Percentiles rank a stretch among this genome's conserved stretches.
Evolutionary conservation across 1,140 invertebrate genomes (phyloP).

Genomic region (Drosophila oshimai): DNA sequence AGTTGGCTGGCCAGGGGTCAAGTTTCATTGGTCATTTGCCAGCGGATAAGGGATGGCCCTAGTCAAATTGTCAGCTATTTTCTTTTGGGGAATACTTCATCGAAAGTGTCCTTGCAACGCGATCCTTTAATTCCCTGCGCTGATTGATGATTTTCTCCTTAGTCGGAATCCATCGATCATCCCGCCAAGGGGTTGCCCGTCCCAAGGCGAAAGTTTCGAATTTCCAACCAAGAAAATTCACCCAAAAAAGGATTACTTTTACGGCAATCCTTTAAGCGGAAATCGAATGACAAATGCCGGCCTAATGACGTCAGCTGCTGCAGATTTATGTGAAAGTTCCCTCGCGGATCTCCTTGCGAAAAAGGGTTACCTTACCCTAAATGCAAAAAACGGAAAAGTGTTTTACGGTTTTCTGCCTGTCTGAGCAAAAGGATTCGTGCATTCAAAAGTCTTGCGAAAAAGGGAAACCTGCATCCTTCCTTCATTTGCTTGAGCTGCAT

Average conservation of each 20-base stretch:
- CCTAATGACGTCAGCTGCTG: constrained; percentile 74
- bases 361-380: constrained; percentile 51
- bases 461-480: constrained; percentile 36
- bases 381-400: constrained; percentile 56
- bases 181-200: constrained; percentile 9
- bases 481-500: constrained; percentile 34
- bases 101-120: constrained; percentile 13
- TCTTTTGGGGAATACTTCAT: constrained; percentile 5
- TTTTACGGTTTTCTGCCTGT: constrained; percentile 73
- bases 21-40: constrained; percentile 61
- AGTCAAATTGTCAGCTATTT: constrained; percentile 8
- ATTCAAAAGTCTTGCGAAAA: constrained; percentile 26
- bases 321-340: constrained; percentile 69
- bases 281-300: constrained; percentile 68
- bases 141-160: constrained; percentile 34
- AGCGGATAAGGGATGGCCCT: not conserved
- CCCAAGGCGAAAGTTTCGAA: constrained; percentile 55
- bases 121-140: constrained; percentile 6
- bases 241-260: constrained; percentile 51
- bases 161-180: constrained; percentile 46
- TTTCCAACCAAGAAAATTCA: constrained; percentile 41
- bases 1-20: constrained; percentile 58
- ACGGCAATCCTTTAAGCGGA: constrained; percentile 52
- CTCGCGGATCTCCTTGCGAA: constrained; percentile 7
- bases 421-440: constrained; percentile 59